phyloP scores from a whole-genome alignment of 2,888 invertebrate genomes.

The Diplazon laetatorius region DNA sequence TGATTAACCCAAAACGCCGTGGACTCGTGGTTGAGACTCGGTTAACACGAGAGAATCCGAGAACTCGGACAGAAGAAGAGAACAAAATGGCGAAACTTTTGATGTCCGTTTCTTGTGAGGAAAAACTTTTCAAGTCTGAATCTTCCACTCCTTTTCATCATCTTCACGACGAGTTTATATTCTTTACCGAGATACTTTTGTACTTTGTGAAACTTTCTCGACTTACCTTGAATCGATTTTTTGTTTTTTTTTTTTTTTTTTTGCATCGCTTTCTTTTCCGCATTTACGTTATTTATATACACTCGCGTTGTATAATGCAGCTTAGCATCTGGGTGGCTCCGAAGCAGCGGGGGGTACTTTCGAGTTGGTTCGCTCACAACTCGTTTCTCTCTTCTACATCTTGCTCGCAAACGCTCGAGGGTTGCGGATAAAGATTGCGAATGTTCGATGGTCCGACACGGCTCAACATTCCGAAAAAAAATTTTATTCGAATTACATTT shows the following conservation, averaged over 20 bases:
- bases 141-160: constrained; percentile 37
- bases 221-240: background rate
- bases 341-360: too few species aligned
- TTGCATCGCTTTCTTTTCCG: constrained; percentile 31
- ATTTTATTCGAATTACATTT: too few species aligned
- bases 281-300: constrained; percentile 50
- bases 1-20: background rate
- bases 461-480: too few species aligned
- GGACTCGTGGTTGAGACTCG: background rate
- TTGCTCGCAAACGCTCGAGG: too few species aligned
- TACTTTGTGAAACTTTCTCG: constrained; percentile 29
- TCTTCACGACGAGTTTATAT: constrained; percentile 31
- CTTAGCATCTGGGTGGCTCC: constrained; percentile 31
- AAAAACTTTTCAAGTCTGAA: constrained; percentile 38
- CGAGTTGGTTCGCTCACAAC: constrained; percentile 36
- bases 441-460: too few species aligned
- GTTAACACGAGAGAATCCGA: background rate
- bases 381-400: too few species aligned
- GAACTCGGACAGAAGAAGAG: background rate
- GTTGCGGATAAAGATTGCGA: too few species aligned
- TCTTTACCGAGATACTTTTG: constrained; percentile 36
- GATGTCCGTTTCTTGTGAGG: constrained; percentile 38
- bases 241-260: too few species aligned
- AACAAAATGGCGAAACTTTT: constrained; percentile 14
- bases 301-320: constrained; percentile 49